Evolutionary conservation across 2,797 vertebrate genomes (phyloP), one percentile per base, ranked within the genome.

Genomic region (Helicolenus hilgendorfi): DNA sequence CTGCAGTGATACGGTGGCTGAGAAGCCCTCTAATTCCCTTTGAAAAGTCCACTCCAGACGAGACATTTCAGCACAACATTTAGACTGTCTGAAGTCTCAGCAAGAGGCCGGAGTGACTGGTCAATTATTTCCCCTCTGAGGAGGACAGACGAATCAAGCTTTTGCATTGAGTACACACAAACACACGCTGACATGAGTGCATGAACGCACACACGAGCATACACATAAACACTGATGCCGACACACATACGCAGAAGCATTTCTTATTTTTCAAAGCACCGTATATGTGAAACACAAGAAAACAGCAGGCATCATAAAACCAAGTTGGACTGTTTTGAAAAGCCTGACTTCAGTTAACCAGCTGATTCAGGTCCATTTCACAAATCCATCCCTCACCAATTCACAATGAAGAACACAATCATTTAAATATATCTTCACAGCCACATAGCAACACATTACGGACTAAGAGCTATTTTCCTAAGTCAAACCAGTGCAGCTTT

Each of bases 41-140:
- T 92, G 82, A 89, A 88, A 94, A 83, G 84, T 90, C 89, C 79
- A 89, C 92, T 94, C 84, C 58, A 91, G 81, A 88, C 70, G 4
- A 84, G 81, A 91, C 90, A 83, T 89, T 92, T 81, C 73, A 89
- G 49, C 76, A 49, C 86, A 90, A 89, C 86, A 89, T 93, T 94
- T 91, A 94, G 73, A 85, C 86, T 74, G 73, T 90, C 87, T 94
- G 79, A 89, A 89, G 72, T 91, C 88, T 74, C 69, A 74, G 91
- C 75, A 65, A 79, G 79, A 89, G 75, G 74, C 81, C 7, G 4
- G 85, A 81, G 84, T 85, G 91, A 93, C 91, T 81, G 91, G 88
- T 90, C 94, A 91, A 87, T 94, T 95, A 89, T 89, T 89, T 83
- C 62, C 83, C 86, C 86, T 64, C 41, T 53, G 22, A 63, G 31